Evolutionary conservation across 2,797 vertebrate species (phyloP), one percentile per base, ranked within the genome.

Genomic region (Zalophus californianus): DNA sequence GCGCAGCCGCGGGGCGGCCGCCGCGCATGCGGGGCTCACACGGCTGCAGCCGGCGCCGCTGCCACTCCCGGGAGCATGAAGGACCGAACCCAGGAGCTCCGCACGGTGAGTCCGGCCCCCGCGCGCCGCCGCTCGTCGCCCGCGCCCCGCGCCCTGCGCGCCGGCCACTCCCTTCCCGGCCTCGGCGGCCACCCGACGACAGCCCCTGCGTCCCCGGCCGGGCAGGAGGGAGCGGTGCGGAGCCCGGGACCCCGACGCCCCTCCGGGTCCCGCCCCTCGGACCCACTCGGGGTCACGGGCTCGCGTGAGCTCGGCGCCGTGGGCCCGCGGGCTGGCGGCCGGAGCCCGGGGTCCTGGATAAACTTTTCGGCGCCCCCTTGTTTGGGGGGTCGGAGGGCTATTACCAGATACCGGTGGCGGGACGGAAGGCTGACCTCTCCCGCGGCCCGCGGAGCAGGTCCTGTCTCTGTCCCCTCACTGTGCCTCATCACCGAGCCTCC

Each of bases 61-160:
- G 96, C 97, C 97, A 97, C 97, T 98, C 97, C 96, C 96, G 96
- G 86, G 92, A 98, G 98, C 97, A 99, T 99, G 98, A 99, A 98
- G 98, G 98, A 99, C 98, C 98, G 98, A 95, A 98, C 98, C 95
- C 98, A 98, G 97, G 98, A 99, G 97, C 98, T 99, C 94, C 98
- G 98, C 91, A 98, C 98, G 96, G 98, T 99, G 97, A 98, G 98
- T 98, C 75, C 73, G n/a, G 80, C 54, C 85, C 54, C 87, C 15
- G 66, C 44, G 93, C 82, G 86, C 52, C 25, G 64, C 13, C 9
- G 35, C 50, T 5, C 12, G 52, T 44, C 21, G 72, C 60, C 54
- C 10, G 41, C 41, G 62, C 54, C 66, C 41, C 0, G 38, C 44
- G 58, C 62, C 62, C 41, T 0, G 72, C 50, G 82, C 64, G 3